Evolutionary conservation across 2,113 vertebrate species (phyloP).

Genomic region (Symphodus melops): DNA sequence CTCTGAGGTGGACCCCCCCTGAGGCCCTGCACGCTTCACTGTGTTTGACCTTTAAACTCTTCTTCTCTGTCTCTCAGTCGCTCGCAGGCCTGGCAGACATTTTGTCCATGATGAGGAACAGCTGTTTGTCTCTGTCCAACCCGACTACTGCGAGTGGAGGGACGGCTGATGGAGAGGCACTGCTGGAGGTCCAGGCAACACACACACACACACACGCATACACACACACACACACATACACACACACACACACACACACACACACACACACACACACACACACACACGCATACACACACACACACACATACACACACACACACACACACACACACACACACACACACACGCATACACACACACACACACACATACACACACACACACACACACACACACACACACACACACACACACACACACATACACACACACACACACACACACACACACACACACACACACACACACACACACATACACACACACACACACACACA

Average conservation of each 20-base stretch:
- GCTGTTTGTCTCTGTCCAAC: conserved; percentile 71
- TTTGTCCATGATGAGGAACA: conserved; percentile 70
- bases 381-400: no score
- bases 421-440: no score
- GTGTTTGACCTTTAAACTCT: conserved; percentile 30
- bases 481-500: no score
- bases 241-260: conserved; percentile 24
- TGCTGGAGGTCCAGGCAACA: no score
- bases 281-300: no score
- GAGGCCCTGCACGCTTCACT: not conserved
- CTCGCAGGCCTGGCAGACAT: conserved; percentile 59
- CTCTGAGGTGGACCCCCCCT: not conserved
- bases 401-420: no score
- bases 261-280: conserved; percentile 8
- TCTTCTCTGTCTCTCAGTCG: conserved; percentile 56
- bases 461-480: no score
- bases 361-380: no score
- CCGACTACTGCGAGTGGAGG: not conserved
- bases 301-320: no score
- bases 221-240: conserved; percentile 9
- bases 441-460: no score
- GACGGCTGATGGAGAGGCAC: conserved; percentile 57
- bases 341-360: no score
- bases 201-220: conserved; percentile 22
- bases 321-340: no score